Evolutionary conservation across 2,888 invertebrate species (phyloP).

Genomic region (Morpho achilles): DNA sequence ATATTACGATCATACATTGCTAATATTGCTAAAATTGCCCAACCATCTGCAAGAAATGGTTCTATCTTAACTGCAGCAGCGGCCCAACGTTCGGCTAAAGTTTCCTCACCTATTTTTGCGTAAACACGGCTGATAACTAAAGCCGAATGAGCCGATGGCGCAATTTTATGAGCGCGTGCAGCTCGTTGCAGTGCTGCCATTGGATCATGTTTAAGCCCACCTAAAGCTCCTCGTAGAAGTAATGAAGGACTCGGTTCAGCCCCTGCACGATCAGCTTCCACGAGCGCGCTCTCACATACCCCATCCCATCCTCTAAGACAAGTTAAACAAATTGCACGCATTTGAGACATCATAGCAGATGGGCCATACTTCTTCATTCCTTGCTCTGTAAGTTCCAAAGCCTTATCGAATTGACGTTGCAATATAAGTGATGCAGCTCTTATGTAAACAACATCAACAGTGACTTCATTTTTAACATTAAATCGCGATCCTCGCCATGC

Average conservation of each 20-base stretch:
- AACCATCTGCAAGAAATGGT: conserved; percentile 61
- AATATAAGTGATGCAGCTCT: conserved; percentile 53
- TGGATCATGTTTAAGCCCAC: conserved; percentile 42
- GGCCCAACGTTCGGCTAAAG: conserved; percentile 59
- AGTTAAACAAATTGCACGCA: conserved; percentile 50
- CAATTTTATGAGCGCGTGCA: conserved; percentile 55
- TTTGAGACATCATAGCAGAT: conserved; percentile 53
- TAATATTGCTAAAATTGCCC: conserved; percentile 60
- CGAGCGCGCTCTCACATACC: conserved; percentile 48
- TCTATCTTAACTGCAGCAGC: conserved; percentile 58
- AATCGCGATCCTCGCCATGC: conserved; percentile 43
- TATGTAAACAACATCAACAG: conserved; percentile 52
- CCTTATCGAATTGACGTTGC: conserved; percentile 40
- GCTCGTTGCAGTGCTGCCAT: conserved; percentile 56
- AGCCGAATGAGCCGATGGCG: conserved; percentile 58
- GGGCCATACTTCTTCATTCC: conserved; percentile 56
- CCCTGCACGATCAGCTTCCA: conserved; percentile 52
- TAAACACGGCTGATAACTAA: conserved; percentile 56
- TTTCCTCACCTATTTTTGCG: conserved; percentile 42
- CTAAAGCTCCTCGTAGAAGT: conserved; percentile 51
- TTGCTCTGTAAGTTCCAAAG: conserved; percentile 41
- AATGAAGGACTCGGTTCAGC: conserved; percentile 44
- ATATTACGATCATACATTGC: conserved; percentile 51
- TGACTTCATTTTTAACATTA: conserved; percentile 25
- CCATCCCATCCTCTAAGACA: conserved; percentile 52